phyloP scores from a whole-genome alignment of 2,797 vertebrate genomes.

The Bradypus variegatus region DNA sequence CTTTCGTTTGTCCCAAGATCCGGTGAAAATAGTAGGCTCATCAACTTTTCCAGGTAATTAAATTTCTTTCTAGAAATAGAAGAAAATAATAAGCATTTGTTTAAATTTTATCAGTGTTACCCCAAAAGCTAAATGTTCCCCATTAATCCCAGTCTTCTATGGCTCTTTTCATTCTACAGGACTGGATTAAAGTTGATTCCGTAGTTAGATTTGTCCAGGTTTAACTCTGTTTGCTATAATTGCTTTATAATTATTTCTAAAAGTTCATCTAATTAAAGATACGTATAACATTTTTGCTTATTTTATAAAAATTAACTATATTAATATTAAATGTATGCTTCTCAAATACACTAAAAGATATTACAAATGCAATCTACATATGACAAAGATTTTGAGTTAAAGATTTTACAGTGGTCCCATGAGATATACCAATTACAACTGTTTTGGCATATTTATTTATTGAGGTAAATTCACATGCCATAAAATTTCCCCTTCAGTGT shows the following conservation, averaged over 20 bases:
- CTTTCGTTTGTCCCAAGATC: constrained; percentile 45
- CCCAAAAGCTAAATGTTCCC: not conserved
- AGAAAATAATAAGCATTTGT: not conserved
- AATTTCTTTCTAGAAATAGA: not conserved
- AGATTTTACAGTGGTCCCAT: not conserved
- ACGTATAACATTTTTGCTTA: not conserved
- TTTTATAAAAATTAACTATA: not conserved
- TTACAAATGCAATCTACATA: not conserved
- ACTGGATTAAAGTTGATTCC: not conserved
- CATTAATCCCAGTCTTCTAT: not conserved
- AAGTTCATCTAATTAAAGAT: not conserved
- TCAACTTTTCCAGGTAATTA: constrained; percentile 56
- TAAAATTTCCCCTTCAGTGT: not conserved
- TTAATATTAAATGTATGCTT: not conserved
- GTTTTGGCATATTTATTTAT: not conserved
- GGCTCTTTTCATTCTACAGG: not conserved
- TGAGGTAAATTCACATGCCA: not conserved
- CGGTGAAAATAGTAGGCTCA: constrained; percentile 68
- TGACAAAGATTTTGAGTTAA: not conserved
- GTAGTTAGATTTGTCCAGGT: not conserved
- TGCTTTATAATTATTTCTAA: constrained; percentile 13
- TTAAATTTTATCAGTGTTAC: not conserved
- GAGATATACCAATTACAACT: not conserved
- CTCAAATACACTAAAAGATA: not conserved
- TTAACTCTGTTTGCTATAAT: not conserved